A percentile compares a stretch with the other conserved stretches of the same genome.
phyloP scores from a whole-genome alignment of 2,797 vertebrate genomes.

The Craterocephalus amniculus region DNA sequence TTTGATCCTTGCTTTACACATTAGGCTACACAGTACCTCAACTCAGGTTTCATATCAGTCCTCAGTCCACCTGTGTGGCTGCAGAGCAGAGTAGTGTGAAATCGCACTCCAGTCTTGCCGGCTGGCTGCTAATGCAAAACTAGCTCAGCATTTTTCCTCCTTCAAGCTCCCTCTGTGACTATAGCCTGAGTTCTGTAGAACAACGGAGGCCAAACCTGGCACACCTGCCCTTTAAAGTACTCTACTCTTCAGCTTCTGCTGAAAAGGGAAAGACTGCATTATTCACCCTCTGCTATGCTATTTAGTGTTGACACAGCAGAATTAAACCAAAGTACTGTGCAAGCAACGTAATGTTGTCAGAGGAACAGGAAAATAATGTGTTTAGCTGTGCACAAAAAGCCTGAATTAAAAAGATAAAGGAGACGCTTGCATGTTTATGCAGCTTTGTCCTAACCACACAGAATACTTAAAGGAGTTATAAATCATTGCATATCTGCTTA shows the following conservation, averaged over 20 bases:
- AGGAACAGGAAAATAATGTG: slow-evolving; percentile 20
- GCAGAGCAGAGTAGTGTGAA: slow-evolving; percentile 57
- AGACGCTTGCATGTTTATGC: neutral
- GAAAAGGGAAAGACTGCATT: slow-evolving; percentile 54
- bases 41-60: slow-evolving; percentile 60
- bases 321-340: slow-evolving; percentile 53
- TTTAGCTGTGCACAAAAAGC: slow-evolving; percentile 22
- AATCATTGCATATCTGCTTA: slow-evolving; percentile 20
- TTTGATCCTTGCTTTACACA: slow-evolving; percentile 60
- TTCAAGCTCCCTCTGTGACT: slow-evolving; percentile 49
- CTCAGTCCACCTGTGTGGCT: slow-evolving; percentile 60
- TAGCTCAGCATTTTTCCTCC: slow-evolving; percentile 68
- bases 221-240: slow-evolving; percentile 69
- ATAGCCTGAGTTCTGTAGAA: slow-evolving; percentile 54
- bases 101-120: slow-evolving; percentile 49
- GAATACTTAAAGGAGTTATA: slow-evolving; percentile 10
- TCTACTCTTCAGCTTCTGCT: slow-evolving; percentile 55
- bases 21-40: slow-evolving; percentile 37
- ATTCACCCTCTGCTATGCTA: slow-evolving; percentile 45
- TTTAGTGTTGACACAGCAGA: slow-evolving; percentile 57
- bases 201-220: slow-evolving; percentile 56
- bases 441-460: neutral
- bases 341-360: slow-evolving; percentile 28
- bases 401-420: slow-evolving; percentile 6
- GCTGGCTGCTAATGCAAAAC: slow-evolving; percentile 60